Evolutionary conservation across 1,140 invertebrate species (phyloP), one percentile per base, ranked within the genome.

Genomic region (Magallana angulata): DNA sequence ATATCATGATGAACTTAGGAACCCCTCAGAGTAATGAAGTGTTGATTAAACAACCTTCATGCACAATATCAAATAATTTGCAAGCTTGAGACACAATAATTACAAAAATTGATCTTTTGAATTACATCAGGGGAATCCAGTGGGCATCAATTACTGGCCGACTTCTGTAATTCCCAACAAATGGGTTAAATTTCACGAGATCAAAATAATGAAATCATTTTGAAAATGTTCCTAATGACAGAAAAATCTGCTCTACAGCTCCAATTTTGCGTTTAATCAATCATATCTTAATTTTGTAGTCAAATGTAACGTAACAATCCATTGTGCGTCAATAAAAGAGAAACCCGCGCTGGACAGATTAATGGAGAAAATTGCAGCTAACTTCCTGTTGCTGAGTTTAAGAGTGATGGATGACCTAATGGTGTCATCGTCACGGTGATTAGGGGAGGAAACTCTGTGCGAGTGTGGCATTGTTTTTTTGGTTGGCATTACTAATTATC

Each of bases 301-400:
- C 68, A 76, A 76, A 76, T 76, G 24, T 76, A 71, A 71, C 64
- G 64, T 71, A 76, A 76, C 68, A 76, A 76, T 76, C 68, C 68
- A 76, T 76, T 76, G 68, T 76, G 68, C 14, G 8, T 76, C 24
- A 24, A 76, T 76, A 30, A 76, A 76, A 76, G 68, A 76, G 68
- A 76, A 76, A 18, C 9, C 68, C 11, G 68, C 12, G 24, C 18
- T 76, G 36, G 68, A 76, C 68, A 76, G 24, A 76, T 76, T 76
- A 76, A 76, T 76, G 68, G 68, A 76, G 68, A 76, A 76, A 76
- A 76, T 76, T 30, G 68, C 7, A 12, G 68, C 24, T 30, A 5
- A 9, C 24, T 76, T 76, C 68, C 68, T 76, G 68, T 76, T 76
- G 68, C 68, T 24, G 68, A 76, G 68, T 36, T 76, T 12, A 30